Evolutionary conservation across 2,888 invertebrate species (phyloP).

Genomic region (Zaprionus bogoriensis): DNA sequence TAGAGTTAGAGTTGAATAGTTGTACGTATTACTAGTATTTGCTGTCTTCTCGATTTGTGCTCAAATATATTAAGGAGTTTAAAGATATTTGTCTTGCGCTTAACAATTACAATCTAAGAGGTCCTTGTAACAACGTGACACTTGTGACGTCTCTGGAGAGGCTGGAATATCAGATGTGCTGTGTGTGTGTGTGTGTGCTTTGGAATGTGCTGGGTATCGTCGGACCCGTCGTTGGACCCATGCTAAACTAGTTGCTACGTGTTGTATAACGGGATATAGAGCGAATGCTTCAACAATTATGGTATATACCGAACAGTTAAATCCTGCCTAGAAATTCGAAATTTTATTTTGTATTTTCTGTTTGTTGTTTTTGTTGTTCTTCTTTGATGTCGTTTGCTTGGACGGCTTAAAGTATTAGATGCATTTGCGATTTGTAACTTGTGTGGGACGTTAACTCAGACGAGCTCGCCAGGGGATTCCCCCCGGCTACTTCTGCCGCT

Average conservation of each 20-base stretch:
- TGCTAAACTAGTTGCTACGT: conserved; percentile 51
- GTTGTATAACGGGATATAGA: conserved; percentile 12
- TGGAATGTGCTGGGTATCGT: conserved; percentile 51
- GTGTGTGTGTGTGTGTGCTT: conserved; percentile 26
- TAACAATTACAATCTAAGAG: conserved; percentile 50
- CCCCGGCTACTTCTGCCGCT: conserved; percentile 82
- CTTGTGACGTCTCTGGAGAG: conserved; percentile 46
- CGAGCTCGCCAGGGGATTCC: conserved; percentile 7
- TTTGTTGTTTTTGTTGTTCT: conserved; percentile 18
- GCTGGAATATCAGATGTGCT: conserved; percentile 22
- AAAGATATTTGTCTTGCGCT: conserved; percentile 44
- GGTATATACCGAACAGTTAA: conserved; percentile 28
- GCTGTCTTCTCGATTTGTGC: conserved; percentile 43
- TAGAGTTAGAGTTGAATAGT: conserved; percentile 66
- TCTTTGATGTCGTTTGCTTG: conserved; percentile 48
- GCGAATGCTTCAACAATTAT: conserved; percentile 54
- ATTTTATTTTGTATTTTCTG: conserved; percentile 24
- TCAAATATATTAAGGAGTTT: conserved; percentile 60
- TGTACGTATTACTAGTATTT: conserved; percentile 50
- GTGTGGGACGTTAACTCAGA: conserved; percentile 52
- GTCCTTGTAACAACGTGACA: conserved; percentile 50
- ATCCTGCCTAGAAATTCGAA: conserved; percentile 77
- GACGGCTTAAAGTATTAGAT: conserved; percentile 65
- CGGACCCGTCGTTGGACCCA: conserved; percentile 48
- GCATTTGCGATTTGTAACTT: conserved; percentile 56